Evolutionary conservation across 2,888 invertebrate genomes (phyloP).

Genomic region (Portevinia maculata): DNA sequence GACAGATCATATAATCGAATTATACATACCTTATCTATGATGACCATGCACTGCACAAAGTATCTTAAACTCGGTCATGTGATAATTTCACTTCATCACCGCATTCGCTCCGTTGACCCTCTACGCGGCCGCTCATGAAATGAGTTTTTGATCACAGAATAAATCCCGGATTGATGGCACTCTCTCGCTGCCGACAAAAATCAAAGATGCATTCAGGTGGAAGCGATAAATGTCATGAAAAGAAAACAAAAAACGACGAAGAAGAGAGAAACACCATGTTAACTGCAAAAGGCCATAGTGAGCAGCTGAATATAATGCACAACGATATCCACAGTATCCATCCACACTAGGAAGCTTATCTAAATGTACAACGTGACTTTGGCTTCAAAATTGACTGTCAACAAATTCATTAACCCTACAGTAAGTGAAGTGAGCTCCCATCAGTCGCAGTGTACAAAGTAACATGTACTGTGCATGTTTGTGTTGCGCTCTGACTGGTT

Average conservation of each 20-base stretch:
- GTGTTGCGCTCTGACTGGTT: constrained; percentile 44
- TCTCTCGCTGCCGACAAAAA: constrained; percentile 15
- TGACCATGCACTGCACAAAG: constrained; percentile 28
- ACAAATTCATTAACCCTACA: constrained; percentile 71
- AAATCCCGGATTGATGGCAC: constrained; percentile 35
- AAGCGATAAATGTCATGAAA: constrained; percentile 69
- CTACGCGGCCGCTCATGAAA: constrained; percentile 55
- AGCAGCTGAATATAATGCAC: constrained; percentile 8
- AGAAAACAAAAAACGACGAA: background rate
- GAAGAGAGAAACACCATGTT: constrained; percentile 2
- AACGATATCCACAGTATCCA: constrained; percentile 5
- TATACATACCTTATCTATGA: constrained; percentile 58
- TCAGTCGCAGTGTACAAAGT: background rate
- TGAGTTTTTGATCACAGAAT: constrained; percentile 35
- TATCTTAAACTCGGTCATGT: constrained; percentile 15
- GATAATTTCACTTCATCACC: constrained; percentile 20
- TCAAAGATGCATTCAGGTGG: constrained; percentile 51
- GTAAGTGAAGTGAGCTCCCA: constrained; percentile 48
- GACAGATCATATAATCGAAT: constrained; percentile 68
- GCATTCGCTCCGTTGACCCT: constrained; percentile 38
- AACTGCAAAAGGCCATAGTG: constrained; percentile 52
- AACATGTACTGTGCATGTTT: constrained; percentile 53
- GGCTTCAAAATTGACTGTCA: constrained; percentile 72
- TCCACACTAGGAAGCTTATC: constrained; percentile 20
- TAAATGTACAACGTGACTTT: constrained; percentile 62